Conservation (phyloP, 2,797 vertebrate genomes). For the Tadarida brasiliensis region DNA sequence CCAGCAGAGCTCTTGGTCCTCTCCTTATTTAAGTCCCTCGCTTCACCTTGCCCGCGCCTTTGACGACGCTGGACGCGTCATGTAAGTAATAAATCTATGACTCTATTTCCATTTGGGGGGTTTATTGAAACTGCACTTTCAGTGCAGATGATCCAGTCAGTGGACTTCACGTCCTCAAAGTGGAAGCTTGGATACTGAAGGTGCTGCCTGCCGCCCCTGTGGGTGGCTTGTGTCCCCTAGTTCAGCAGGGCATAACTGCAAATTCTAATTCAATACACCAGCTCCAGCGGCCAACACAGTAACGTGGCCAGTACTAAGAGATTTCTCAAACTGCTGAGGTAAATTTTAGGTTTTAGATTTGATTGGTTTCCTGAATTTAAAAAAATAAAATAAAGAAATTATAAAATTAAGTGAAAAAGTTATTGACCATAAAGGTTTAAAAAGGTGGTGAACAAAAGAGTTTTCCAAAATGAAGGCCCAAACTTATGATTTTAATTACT, state of each 20-base stretch:
- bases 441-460: background rate
- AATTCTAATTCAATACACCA: background rate
- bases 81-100: background rate
- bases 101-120: background rate
- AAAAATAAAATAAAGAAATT: background rate
- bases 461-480: background rate
- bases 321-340: background rate
- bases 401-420: background rate
- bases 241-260: background rate
- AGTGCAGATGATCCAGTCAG: background rate
- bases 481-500: constrained; percentile 25
- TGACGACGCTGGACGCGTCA: too few species aligned
- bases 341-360: background rate
- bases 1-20: too few species aligned
- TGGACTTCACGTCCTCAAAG: background rate
- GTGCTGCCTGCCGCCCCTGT: background rate
- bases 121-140: background rate
- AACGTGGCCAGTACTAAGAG: background rate
- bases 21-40: too few species aligned
- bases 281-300: background rate
- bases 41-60: too few species aligned
- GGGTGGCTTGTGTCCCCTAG: background rate
- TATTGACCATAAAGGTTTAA: background rate
- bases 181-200: background rate
- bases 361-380: constrained; percentile 1